Evolutionary conservation across 2,888 invertebrate species (phyloP).

Genomic region (Agriopis aurantiaria): DNA sequence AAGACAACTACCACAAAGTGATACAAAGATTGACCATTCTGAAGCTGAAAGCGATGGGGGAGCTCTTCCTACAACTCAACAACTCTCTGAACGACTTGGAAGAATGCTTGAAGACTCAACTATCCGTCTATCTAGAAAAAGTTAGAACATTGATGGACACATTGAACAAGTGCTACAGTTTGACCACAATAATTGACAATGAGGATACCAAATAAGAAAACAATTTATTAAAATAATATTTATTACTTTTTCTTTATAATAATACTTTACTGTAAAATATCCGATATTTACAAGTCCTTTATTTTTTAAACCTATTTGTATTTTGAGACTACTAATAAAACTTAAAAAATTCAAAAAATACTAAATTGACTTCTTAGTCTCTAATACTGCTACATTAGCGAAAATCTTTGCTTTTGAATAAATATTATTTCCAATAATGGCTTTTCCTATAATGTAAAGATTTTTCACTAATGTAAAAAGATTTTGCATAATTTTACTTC

Average conservation of each 20-base stretch:
- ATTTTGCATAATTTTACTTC: neutral
- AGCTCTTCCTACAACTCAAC: constrained; percentile 51
- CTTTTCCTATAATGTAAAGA: neutral
- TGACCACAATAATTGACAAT: constrained; percentile 19
- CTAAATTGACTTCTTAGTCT: constrained; percentile 24
- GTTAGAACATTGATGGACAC: constrained; percentile 55
- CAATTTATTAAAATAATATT: constrained; percentile 46
- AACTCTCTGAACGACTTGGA: constrained; percentile 51
- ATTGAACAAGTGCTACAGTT: constrained; percentile 61
- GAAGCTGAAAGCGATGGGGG: constrained; percentile 57
- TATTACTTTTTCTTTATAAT: constrained; percentile 54
- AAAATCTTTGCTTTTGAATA: neutral
- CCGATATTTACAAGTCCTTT: constrained; percentile 53
- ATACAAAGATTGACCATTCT: constrained; percentile 63
- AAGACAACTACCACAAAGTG: constrained; percentile 62
- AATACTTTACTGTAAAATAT: constrained; percentile 69
- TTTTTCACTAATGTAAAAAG: neutral
- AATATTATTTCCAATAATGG: neutral
- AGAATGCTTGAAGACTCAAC: constrained; percentile 56
- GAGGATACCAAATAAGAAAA: constrained; percentile 32
- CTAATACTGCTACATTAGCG: neutral
- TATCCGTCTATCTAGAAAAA: constrained; percentile 56
- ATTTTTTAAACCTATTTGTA: constrained; percentile 46
- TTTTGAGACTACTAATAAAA: constrained; percentile 14
- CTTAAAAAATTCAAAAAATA: constrained; percentile 6